Base-by-base conservation (phyloP, 2,797 vertebrate genomes). In the Parambassis ranga region DNA sequence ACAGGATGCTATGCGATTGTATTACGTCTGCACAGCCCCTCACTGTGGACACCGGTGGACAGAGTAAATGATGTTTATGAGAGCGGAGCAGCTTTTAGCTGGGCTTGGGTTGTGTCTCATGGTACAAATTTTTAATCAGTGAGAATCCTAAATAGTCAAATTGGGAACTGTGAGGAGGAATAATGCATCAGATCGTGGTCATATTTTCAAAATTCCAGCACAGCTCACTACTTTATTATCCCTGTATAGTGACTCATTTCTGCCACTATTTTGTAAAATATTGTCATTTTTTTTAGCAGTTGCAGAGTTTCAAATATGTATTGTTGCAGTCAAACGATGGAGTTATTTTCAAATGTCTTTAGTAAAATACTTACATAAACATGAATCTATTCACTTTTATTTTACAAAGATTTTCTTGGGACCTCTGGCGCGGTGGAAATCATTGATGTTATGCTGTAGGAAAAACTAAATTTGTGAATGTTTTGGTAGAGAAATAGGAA, bases 21-120 rank as follows among this genome's bases (percentile, higher is more conserved):
- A 98, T 80, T 98, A 98, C 4, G 95, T 98, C 8, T 98, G 96
- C 86, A 98, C 96, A 0, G 96, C 96, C 1, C 95, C 95, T 2
- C 95, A 98, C 86, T 98, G 96, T 9, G 95, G 96, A 80, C 96
- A 98, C 83, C 91, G 95, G 59, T 98, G 96, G 96, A 98, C 96
- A 0, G 96, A 97, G 81, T 98, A 75, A 65, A 76, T n/a, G 18
- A 5, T 26, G 27, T 14, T 18, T n/a, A 20, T 38, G 14, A 30
- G n/a, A 51, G 33, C 41, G 8, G 4, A 65, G 33, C 6, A 11
- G 28, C 33, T 48, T 53, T 28, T 61, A n/a, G n/a, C n/a, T n/a
- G n/a, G n/a, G n/a, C n/a, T n/a, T n/a, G n/a, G n/a, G n/a, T n/a
- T n/a, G n/a, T n/a, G n/a, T n/a, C n/a, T n/a, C n/a, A n/a, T n/a